Conservation (phyloP, 1,140 invertebrate genomes). For the Wasmannia auropunctata region DNA sequence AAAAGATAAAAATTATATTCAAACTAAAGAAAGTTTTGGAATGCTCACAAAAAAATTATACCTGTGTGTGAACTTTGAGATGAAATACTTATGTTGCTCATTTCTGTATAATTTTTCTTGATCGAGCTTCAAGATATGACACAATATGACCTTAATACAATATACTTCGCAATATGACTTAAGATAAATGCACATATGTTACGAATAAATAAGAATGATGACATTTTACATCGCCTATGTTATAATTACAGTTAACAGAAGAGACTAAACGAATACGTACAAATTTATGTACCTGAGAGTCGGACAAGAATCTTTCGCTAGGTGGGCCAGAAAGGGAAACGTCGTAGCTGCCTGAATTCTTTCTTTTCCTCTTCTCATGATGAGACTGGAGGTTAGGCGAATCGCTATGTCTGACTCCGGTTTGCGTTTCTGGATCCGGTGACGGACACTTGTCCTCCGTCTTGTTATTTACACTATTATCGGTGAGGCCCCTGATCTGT, state of each 20-base stretch:
- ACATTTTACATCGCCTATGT: neutral
- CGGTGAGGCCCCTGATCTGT: constrained; percentile 95
- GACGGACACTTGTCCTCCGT: constrained; percentile 80
- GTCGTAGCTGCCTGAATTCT: constrained; percentile 89
- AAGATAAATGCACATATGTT: neutral
- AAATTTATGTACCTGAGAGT: constrained; percentile 86
- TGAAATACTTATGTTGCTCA: neutral
- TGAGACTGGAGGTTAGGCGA: constrained; percentile 80
- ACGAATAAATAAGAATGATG: neutral
- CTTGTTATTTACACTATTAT: constrained; percentile 89
- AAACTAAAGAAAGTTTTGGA: neutral
- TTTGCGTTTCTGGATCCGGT: constrained; percentile 80
- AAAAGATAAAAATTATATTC: neutral
- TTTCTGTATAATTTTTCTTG: neutral
- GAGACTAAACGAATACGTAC: neutral
- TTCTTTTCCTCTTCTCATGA: constrained; percentile 89
- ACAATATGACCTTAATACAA: neutral
- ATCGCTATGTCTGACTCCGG: constrained; percentile 77
- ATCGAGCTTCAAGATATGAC: neutral
- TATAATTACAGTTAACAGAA: neutral
- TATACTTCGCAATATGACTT: neutral
- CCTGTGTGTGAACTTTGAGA: neutral
- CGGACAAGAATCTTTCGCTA: constrained; percentile 87
- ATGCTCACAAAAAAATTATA: neutral
- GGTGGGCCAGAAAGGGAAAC: constrained; percentile 88